Percentiles rank a stretch among this genome's conserved stretches.
These are phyloP conservation scores for Sceloporus tristichus DNA, from an alignment of 2,113 vertebrate genomes.

Conservation along the genomic window DNA sequence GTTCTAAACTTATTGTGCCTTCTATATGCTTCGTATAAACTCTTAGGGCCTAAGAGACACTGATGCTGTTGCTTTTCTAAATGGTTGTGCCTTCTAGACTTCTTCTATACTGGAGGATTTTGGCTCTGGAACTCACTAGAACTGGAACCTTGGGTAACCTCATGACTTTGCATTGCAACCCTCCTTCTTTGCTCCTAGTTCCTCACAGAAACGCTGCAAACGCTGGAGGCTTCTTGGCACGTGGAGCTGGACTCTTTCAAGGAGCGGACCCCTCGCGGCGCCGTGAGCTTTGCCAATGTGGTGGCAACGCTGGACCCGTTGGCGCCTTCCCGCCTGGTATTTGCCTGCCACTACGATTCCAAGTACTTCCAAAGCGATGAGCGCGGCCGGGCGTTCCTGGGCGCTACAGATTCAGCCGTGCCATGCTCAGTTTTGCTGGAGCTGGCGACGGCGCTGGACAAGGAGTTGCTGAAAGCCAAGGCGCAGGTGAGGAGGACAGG, in stretches of 20 bases:
- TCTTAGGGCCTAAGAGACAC: too few relatives aligned
- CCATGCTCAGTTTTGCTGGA: constrained; percentile 88
- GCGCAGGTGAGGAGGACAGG: constrained; percentile 73
- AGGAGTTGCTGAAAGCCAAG: constrained; percentile 77
- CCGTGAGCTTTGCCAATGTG: constrained; percentile 84
- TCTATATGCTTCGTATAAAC: background rate
- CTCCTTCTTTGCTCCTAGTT: constrained; percentile 77
- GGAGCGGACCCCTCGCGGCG: constrained; percentile 82
- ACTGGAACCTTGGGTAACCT: background rate
- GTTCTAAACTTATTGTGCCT: background rate
- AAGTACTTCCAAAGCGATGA: constrained; percentile 78
- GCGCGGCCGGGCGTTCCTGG: constrained; percentile 78
- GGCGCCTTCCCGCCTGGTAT: constrained; percentile 83
- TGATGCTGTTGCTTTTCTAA: too few relatives aligned
- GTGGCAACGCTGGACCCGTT: constrained; percentile 87
- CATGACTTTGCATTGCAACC: background rate
- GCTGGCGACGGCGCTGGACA: constrained; percentile 83
- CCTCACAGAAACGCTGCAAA: constrained; percentile 79
- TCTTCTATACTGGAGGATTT: background rate
- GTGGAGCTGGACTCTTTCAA: constrained; percentile 86
- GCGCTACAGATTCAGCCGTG: constrained; percentile 90
- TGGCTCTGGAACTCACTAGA: background rate
- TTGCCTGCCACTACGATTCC: constrained; percentile 92
- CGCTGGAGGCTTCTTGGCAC: constrained; percentile 84
- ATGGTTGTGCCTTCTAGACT: too few relatives aligned